phyloP scores from a whole-genome alignment of 2,113 vertebrate species.

The Toxotes chatareus region DNA sequence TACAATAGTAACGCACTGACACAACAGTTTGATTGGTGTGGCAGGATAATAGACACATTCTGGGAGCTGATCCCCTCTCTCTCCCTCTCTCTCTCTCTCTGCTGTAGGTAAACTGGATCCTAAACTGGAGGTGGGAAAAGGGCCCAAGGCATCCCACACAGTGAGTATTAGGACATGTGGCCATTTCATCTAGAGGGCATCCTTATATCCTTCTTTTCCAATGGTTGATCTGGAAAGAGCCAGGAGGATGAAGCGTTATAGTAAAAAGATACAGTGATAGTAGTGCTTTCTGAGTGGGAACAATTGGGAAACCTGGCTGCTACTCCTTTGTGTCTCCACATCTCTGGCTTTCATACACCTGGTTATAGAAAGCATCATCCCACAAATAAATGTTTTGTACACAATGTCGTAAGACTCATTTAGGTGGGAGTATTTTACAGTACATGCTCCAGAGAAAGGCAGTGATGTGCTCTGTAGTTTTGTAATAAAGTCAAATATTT shows the following conservation, averaged over 20 bases:
- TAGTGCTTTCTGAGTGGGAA: not conserved
- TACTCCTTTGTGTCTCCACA: not conserved
- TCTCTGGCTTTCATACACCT: not conserved
- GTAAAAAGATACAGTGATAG: not conserved
- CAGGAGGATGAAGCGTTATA: not conserved
- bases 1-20: conserved; percentile 83
- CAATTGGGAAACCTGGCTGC: not conserved
- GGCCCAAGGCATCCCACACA: conserved; percentile 16
- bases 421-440: not conserved
- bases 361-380: not conserved
- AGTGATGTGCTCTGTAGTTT: not conserved
- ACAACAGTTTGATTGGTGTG: conserved; percentile 83
- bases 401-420: not conserved
- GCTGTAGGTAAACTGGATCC: conserved; percentile 55
- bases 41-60: conserved; percentile 81
- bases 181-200: not conserved
- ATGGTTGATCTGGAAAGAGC: conserved; percentile 9
- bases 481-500: not conserved
- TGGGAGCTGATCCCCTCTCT: conserved; percentile 78
- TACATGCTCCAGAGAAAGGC: not conserved
- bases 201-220: conserved; percentile 8
- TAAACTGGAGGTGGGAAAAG: conserved; percentile 31
- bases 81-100: conserved; percentile 22
- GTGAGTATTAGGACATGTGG: conserved; percentile 6
- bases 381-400: not conserved